Evolutionary conservation across 2,113 vertebrate genomes (phyloP), one percentile per base, ranked within the genome.

Genomic region (Pelmatolapia mariae): DNA sequence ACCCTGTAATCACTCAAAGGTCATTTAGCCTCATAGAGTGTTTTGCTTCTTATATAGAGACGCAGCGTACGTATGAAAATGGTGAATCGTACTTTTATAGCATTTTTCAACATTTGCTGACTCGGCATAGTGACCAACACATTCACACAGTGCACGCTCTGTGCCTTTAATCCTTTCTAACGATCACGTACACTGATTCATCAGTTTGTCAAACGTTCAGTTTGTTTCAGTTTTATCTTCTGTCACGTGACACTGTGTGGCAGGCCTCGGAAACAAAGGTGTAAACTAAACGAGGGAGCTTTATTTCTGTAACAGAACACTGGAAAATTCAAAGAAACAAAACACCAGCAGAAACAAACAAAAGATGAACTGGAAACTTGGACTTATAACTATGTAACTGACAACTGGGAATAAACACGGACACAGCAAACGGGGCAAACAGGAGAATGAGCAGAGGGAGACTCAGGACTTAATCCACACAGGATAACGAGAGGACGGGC

Each of bases 281-380:
- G 57, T 18, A 31, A 61, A 61, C 3, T 0, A 61, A 61, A 10
- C 0, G 3, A 3, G 57, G 26, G 15, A 61, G 57, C 1, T 61
- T 31, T 18, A 61, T 18, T 61, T 10, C 29, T 61, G 5, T 61
- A 33, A 33, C 8, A 61, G 16, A 63, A n/a, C 31, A 7, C 59
- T 36, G 10, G 31, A 36, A 0, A 0, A 63, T 36, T 63, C 31
- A 63, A 63, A 63, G 59, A 12, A 63, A 56, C 43, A 45, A 47
- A 16, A 45, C 3, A 45, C 3, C 5, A 45, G 43, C 43, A 45
- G 43, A 15, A 45, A 54, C 1, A 63, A 63, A 11, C 31, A 36
- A 36, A 36, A n/a, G 59, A 36, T 6, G 1, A 63, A 63, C 59
- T 1, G 59, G 16, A 63, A 33, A 11, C 59, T 33, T 1, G 4